Base-by-base conservation (phyloP, 2,797 vertebrate genomes). In the Myotis daubentonii region DNA sequence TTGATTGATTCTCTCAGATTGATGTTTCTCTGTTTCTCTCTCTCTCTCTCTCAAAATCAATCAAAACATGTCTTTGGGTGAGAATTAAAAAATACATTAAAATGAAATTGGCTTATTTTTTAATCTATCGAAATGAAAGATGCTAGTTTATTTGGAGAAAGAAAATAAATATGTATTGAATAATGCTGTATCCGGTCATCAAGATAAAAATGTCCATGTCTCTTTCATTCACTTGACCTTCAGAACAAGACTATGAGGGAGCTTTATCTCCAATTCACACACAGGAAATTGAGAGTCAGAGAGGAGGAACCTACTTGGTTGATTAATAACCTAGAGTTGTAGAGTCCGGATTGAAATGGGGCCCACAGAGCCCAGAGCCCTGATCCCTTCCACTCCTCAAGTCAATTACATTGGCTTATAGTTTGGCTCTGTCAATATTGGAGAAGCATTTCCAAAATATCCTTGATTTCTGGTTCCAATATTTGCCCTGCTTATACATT, bases 401-500 rank as follows among this genome's bases (percentile, higher is more conserved):
- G 47, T 80, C 22, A 70, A 20, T n/a, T 91, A 41, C 19, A 25
- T 4, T 62, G 28, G 49, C 36, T 86, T 96, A 62, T 11, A 90
- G 79, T 78, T 91, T 87, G 55, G 41, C 62, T 33, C 41, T 82
- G 33, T 49, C 38, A 41, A 20, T 83, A 20, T 47, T 5, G 6
- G 8, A 88, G 66, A 95, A 89, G 22, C 66, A 94, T 33, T 83
- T 93, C 47, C 38, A 89, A 85, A 84, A 76, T 89, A 19, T 86
- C 79, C 66, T 68, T 47, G 36, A 80, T 68, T 51, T 95, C 51
- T 95, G 33, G 12, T 89, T 87, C 78, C 47, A 86, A 80, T 38
- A 81, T 28, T 41, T 13, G 12, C 49, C 53, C n/a, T 47, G 10
- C 33, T 41, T 49, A 10, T 38, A 78, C 55, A 65, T 71, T 88